phyloP scores from a whole-genome alignment of 2,797 vertebrate species.

The Poeciliopsis turneri region DNA sequence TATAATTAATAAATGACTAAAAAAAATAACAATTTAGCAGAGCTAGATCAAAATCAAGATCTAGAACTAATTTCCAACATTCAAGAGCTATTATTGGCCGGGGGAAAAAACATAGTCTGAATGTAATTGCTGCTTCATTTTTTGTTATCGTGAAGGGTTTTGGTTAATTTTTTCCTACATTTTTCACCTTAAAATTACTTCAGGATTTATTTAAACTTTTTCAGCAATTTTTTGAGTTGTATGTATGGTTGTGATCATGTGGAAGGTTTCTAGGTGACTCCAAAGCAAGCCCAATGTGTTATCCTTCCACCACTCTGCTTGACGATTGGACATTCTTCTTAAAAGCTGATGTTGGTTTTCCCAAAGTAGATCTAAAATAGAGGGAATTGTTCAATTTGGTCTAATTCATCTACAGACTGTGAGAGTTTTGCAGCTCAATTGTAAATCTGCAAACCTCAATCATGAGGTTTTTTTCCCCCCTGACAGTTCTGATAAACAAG shows the following conservation, averaged over 20 bases:
- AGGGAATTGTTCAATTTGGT: not conserved
- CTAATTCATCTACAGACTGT: not conserved
- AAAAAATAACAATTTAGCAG: not conserved
- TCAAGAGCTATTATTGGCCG: not conserved
- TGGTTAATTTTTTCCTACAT: not conserved
- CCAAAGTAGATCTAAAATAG: not conserved
- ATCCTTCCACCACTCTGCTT: not conserved
- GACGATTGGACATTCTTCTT: not conserved
- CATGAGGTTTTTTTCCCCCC: no score
- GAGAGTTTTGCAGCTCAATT: not conserved
- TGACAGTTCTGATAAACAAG: not conserved
- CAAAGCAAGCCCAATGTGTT: not conserved
- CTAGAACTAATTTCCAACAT: not conserved
- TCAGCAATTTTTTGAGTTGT: not conserved
- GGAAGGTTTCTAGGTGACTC: not conserved
- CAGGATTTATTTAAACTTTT: not conserved
- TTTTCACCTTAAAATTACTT: not conserved
- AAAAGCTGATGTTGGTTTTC: not conserved
- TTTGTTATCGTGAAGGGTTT: not conserved
- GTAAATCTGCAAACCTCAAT: not conserved
- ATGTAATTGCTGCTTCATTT: not conserved
- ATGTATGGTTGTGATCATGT: not conserved
- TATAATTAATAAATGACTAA: not conserved
- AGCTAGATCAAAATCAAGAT: not conserved
- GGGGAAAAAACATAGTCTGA: not conserved